Evolutionary conservation across 2,888 invertebrate genomes (phyloP), one percentile per base, ranked within the genome.

Genomic region (Drosophila melanosoma): DNA sequence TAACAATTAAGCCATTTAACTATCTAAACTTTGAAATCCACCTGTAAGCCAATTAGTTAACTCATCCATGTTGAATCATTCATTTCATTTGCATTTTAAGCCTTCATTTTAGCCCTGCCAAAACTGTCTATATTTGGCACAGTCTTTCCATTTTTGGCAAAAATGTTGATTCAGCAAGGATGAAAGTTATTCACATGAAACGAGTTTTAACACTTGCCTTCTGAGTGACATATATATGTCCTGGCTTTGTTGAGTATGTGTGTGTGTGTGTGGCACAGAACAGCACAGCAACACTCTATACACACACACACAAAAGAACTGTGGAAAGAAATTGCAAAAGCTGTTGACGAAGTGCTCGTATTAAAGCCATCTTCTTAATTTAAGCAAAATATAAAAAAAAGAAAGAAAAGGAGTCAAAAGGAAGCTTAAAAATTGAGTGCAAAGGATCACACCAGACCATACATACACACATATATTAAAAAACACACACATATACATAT

Each of bases 371-470:
- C 65, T 79, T 45, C 45, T 45, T 56, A 78, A 82, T 79, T 78
- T 79, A 79, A 74, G 79, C 61, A 79, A 79, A 82, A 74, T 66
- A 59, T 29, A 74, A 78, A 78, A 68, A 53, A 79, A 82, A 68
- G 49, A 73, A 78, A 61, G 62, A 52, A 74, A 73, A 26, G 26
- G 48, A 45, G 54, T 8, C 5, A 17, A 49, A 1, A 10, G 38
- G 15, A n/a, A 38, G 35, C 36, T 32, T 10, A 2, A n/a, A 26
- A 32, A 36, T 26, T 11, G 26, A 3, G 4, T 7, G 23, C 42
- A 42, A 52, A 36, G 32, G 32, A 8, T 45, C 23, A 26, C 36
- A 45, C n/a, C 45, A 48, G 49, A 51, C 26, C n/a, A 54, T 15
- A 42, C 40, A 53, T 6, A 33, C 53, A 56, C 64, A 59, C n/a